These are phyloP conservation scores for Nebria brevicollis DNA, from an alignment of 2,888 invertebrate genomes.

Conservation along the genomic window DNA sequence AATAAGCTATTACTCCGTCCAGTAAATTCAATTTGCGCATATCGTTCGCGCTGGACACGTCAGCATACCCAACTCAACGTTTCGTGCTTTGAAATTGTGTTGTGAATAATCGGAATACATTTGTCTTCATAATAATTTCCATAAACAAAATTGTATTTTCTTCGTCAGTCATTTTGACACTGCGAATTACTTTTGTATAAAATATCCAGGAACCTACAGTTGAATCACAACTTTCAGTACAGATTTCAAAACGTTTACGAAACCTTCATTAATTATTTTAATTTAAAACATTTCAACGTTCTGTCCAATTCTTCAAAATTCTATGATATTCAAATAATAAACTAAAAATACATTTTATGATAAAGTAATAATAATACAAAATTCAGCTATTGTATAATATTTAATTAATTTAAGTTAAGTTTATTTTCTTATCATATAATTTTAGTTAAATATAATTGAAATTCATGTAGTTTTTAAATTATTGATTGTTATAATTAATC, in stretches of 20 bases:
- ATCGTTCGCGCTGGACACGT: neutral
- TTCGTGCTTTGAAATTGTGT: neutral
- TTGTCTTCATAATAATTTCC: constrained; percentile 1
- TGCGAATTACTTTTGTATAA: neutral
- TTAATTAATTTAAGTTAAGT: too few species aligned
- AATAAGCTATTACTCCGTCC: constrained; percentile 1
- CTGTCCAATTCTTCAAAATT: neutral
- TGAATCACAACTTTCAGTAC: neutral
- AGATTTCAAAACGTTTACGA: neutral
- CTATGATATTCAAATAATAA: neutral
- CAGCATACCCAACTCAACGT: neutral
- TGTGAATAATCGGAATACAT: neutral
- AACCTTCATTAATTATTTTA: neutral
- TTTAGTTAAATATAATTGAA: neutral
- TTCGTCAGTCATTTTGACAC: neutral
- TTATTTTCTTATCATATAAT: too few species aligned
- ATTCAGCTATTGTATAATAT: too few species aligned
- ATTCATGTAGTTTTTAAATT: neutral
- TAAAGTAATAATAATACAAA: too few species aligned
- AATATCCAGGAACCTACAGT: neutral
- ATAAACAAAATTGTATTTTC: constrained; percentile 1
- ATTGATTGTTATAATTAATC: too few species aligned
- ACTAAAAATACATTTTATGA: too few species aligned
- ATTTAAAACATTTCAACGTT: neutral
- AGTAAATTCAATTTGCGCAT: constrained; percentile 1